Evolutionary conservation across 2,797 vertebrate genomes (phyloP).

Genomic region (Cheirogaleus major): DNA sequence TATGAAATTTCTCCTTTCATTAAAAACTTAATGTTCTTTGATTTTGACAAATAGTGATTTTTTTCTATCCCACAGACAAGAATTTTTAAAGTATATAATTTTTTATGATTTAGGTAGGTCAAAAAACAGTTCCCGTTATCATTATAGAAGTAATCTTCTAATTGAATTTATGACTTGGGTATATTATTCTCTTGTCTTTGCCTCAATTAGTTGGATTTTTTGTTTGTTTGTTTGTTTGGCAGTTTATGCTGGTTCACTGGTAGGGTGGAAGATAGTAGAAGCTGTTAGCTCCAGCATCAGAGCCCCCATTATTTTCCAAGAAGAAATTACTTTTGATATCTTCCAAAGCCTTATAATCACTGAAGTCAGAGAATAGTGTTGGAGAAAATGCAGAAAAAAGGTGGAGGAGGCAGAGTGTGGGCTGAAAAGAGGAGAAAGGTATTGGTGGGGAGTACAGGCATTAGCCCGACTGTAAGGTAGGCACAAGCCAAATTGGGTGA

Average conservation of each 20-base stretch:
- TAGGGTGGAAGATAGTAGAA: not conserved
- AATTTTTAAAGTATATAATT: not conserved
- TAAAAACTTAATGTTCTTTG: not conserved
- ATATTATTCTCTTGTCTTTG: not conserved
- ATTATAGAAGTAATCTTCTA: not conserved
- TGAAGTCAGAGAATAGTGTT: not conserved
- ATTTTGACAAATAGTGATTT: not conserved
- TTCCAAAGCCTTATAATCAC: not conserved
- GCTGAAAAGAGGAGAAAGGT: not conserved
- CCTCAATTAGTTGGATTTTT: not conserved
- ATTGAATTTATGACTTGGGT: not conserved
- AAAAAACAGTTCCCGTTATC: not conserved
- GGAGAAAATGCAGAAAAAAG: not conserved
- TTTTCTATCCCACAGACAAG: not conserved
- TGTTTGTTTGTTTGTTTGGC: not conserved
- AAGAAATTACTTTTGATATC: slow-evolving; percentile 8
- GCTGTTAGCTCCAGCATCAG: not conserved
- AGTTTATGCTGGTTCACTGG: not conserved
- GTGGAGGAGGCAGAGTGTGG: not conserved
- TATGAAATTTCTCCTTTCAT: not conserved
- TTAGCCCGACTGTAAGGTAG: not conserved
- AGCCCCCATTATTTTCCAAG: not conserved
- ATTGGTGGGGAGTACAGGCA: not conserved
- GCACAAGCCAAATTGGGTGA: not conserved
- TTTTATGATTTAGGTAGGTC: not conserved